phyloP scores from a whole-genome alignment of 2,113 vertebrate genomes.

The Sterrhoptilus dennistouni region DNA sequence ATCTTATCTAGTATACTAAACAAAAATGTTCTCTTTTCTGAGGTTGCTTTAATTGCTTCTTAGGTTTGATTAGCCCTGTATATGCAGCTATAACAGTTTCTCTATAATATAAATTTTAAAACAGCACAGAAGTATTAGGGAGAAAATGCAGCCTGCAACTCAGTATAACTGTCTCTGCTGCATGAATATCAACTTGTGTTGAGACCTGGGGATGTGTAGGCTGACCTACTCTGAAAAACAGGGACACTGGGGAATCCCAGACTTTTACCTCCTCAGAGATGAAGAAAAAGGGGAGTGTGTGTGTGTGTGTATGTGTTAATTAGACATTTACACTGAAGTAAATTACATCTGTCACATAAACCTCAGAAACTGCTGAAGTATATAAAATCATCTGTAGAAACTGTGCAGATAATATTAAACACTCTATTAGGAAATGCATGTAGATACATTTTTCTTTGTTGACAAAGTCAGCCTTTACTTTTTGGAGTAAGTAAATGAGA shows the following conservation, averaged over 20 bases:
- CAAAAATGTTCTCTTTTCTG: not conserved
- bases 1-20: conserved; percentile 26
- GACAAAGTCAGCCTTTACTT: not conserved
- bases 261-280: not conserved
- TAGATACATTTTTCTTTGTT: not conserved
- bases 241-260: conserved; percentile 13
- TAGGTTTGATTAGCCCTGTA: not conserved
- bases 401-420: not conserved
- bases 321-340: conserved; percentile 42
- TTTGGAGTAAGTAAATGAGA: not conserved
- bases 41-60: not conserved
- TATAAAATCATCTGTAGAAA: not conserved
- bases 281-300: not conserved
- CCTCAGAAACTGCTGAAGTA: conserved; percentile 1
- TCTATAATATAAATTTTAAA: not conserved
- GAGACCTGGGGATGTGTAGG: not conserved
- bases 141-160: not conserved
- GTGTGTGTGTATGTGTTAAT: conserved; percentile 45
- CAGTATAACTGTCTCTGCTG: not conserved
- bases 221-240: conserved; percentile 13
- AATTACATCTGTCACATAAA: conserved; percentile 36
- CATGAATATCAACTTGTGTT: not conserved
- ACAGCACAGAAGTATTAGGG: not conserved
- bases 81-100: not conserved
- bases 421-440: not conserved